Percentiles rank a stretch among this genome's conserved stretches.
Conservation (phyloP, 1,140 invertebrate species). For the Saxidomus purpurata region DNA sequence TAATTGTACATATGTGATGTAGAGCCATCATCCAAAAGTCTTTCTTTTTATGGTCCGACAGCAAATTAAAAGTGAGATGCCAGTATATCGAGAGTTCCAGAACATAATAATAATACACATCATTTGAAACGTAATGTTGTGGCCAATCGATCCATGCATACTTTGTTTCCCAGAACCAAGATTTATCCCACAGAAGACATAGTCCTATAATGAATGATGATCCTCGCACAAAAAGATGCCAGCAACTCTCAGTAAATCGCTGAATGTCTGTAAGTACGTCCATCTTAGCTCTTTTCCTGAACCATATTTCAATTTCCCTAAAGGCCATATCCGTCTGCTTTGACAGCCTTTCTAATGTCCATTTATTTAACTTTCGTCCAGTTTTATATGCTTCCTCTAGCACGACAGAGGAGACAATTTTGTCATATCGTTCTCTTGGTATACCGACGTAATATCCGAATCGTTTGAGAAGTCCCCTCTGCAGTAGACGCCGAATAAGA, state of each 20-base stretch:
- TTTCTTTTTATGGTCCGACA: conserved; percentile 93
- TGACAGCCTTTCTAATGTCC: neutral
- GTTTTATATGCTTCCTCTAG: neutral
- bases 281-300: neutral
- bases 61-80: conserved; percentile 96
- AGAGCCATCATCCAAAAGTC: conserved; percentile 99
- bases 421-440: neutral
- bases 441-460: neutral
- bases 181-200: neutral
- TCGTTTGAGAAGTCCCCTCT: neutral
- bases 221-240: neutral
- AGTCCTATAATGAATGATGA: neutral
- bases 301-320: conserved; percentile 41
- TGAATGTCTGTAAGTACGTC: neutral
- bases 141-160: neutral
- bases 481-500: neutral
- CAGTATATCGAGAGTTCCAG: conserved; percentile 98
- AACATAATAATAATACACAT: conserved; percentile 97
- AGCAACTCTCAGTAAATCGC: conserved; percentile 43
- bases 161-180: neutral
- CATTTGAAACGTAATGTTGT: conserved; percentile 76
- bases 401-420: neutral
- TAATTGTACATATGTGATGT: conserved; percentile 97
- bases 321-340: conserved; percentile 39
- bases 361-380: neutral